Base-by-base conservation (phyloP, 2,113 vertebrate species). In the Atlantisia rogersi region DNA sequence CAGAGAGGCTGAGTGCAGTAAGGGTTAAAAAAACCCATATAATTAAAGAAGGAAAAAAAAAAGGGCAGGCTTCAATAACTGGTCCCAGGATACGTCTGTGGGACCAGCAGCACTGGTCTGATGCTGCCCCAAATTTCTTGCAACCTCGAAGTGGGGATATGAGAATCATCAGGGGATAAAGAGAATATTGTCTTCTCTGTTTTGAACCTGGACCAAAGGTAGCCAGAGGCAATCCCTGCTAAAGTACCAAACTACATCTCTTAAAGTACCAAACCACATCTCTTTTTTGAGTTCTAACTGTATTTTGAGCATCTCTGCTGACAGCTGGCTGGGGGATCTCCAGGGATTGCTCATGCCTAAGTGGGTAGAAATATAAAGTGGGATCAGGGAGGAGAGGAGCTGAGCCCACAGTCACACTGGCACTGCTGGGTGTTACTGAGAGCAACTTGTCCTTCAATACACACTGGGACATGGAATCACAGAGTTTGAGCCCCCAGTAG, bases 161-260 rank as follows among this genome's bases (percentile, higher is more conserved):
- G 83, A 92, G 78, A 87, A 92, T 67, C 53, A 42, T 65, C 44
- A 60, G 6, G 69, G 42, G 64, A 62, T 76, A 85, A 87, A 31
- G 44, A 68, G 48, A 91, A 59, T 88, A 71, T 18, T 70, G 69
- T 25, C 63, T 79, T 64, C 50, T 42, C 46, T 52, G 69, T 10
- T 68, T 8, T 39, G 73, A 82, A 81, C 12, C 15, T 0, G 12
- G 70, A 69, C 32, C 77, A 35, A 64, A 79, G 75, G 74, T 2
- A 91, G 94, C 90, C 70, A 53, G 92, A 91, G 89, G 91, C 80
- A 40, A 52, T 89, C 64, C 12, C 6, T 56, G 58, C 89, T 88
- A 15, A 86, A 88, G 79, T 15, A 48, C 44, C 52, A 56, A 37
- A 53, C 25, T 4, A 2, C 71, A 56, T 63, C 76, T 68, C 73